Evolutionary conservation across 2,888 invertebrate genomes (phyloP), one percentile per base, ranked within the genome.

Genomic region (Lampropteryx suffumata): DNA sequence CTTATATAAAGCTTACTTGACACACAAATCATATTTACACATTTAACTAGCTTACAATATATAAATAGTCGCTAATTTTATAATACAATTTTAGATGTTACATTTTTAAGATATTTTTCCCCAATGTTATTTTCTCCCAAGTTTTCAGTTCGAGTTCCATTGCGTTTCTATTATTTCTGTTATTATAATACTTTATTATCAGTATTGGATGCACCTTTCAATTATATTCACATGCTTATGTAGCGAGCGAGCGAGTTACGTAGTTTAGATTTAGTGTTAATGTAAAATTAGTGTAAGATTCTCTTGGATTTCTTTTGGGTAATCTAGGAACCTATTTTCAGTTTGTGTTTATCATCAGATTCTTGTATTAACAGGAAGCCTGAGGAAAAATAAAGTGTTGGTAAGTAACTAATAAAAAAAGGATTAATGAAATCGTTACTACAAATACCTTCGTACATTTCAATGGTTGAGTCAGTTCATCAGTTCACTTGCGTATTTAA

Each of bases 161-260:
- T 27, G 36, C 12, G 9, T 12, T 24, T 2, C 1, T 24, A 6
- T 7, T 24, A 5, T 24, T 3, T 17, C 17, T 17, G 17, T 17
- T 4, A 17, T 17, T 17, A 17, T 17, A 17, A 17, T 17, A 17
- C 28, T 37, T 33, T 32, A 47, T 57, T 39, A 60, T 52, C 68
- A 67, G 67, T 67, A 69, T 74, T 67, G 62, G 61, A 68, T 68
- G 72, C 73, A 75, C 76, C 51, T 67, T 64, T 30, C 33, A 12
- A 33, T 53, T 57, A 43, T 60, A 67, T 61, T 55, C 47, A 65
- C 69, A 13, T 64, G 69, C 65, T 62, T 73, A 21, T 2, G 11
- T 60, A n/a, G n/a, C 57, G 43, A 43, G 44, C 55, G 68, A 57
- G 71, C 72, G 66, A 74, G 73, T 75, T 67, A 17, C 58, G 24